Evolutionary conservation across 1,140 invertebrate species (phyloP).

Genomic region (Idris sp.): DNA sequence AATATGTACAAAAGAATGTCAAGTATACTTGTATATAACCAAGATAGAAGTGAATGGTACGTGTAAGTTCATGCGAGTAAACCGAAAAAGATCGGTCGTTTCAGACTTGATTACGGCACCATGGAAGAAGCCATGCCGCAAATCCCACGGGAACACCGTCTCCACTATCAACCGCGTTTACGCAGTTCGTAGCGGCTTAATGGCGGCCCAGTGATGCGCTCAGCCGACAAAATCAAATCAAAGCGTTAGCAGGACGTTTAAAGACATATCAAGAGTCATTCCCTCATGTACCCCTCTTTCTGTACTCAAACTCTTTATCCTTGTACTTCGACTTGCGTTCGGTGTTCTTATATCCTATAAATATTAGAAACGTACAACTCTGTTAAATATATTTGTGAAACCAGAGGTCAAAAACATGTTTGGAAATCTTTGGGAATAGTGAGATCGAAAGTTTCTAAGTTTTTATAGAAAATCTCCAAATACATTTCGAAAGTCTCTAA

Average conservation of each 20-base stretch:
- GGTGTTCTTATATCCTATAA: slow-evolving; percentile 40
- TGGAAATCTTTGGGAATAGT: too few relatives aligned
- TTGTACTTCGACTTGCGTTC: slow-evolving; percentile 48
- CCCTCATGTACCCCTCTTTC: slow-evolving; percentile 25
- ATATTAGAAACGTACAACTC: too few relatives aligned
- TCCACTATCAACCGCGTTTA: slow-evolving; percentile 51
- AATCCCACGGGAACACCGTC: slow-evolving; percentile 62
- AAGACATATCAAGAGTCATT: slow-evolving; percentile 55
- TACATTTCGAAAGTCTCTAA: too few relatives aligned
- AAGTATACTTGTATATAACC: too few relatives aligned
- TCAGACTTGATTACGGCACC: slow-evolving; percentile 63
- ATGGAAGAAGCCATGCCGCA: slow-evolving; percentile 66
- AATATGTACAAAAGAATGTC: too few relatives aligned
- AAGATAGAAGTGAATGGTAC: too few relatives aligned
- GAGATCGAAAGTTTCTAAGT: too few relatives aligned
- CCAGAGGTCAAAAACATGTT: too few relatives aligned
- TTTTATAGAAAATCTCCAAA: too few relatives aligned
- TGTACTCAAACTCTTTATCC: slow-evolving; percentile 42
- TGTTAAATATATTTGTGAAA: too few relatives aligned
- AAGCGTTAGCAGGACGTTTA: slow-evolving; percentile 48
- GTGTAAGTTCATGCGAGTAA: too few relatives aligned
- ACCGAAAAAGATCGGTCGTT: slow-evolving; percentile 19
- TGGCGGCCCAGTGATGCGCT: slow-evolving; percentile 43
- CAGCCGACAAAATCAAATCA: slow-evolving; percentile 62
- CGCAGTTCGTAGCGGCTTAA: slow-evolving; percentile 53